A percentile compares a stretch with the other conserved stretches of the same genome.
phyloP scores from a whole-genome alignment of 1,140 invertebrate genomes.

The Amyelois transitella region DNA sequence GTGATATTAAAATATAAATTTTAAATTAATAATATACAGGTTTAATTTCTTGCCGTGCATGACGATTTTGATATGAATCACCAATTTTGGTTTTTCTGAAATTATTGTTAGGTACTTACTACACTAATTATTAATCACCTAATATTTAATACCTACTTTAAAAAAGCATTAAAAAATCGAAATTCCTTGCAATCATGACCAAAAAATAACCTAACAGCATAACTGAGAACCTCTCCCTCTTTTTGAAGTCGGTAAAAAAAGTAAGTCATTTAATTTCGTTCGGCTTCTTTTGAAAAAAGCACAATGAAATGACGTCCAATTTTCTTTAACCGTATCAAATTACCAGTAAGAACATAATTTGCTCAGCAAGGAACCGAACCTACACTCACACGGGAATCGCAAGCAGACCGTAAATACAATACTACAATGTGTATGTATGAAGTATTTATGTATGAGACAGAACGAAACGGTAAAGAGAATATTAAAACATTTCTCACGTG shows the following conservation, averaged over 20 bases:
- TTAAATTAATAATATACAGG: too few relatives aligned
- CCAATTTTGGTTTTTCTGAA: too few relatives aligned
- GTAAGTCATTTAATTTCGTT: not conserved
- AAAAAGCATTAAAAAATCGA: too few relatives aligned
- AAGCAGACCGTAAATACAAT: slow-evolving; percentile 19
- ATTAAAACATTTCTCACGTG: not conserved
- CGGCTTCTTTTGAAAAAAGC: not conserved
- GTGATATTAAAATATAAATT: too few relatives aligned
- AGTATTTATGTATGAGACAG: not conserved
- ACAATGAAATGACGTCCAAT: not conserved
- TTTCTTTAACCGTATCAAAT: slow-evolving; percentile 4
- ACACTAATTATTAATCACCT: too few relatives aligned
- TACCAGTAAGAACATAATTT: slow-evolving; percentile 15
- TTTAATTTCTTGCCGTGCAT: too few relatives aligned
- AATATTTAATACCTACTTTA: too few relatives aligned
- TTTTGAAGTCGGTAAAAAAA: not conserved
- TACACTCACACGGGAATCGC: slow-evolving; percentile 35
- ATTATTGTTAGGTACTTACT: too few relatives aligned
- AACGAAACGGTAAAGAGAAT: not conserved
- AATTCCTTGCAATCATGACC: too few relatives aligned
- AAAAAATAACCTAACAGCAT: too few relatives aligned
- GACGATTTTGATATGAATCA: too few relatives aligned
- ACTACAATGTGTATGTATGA: slow-evolving; percentile 6
- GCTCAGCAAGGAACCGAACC: slow-evolving; percentile 14
- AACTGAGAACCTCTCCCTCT: not conserved